Conservation (phyloP, 2,797 vertebrate genomes). For the Masticophis lateralis region DNA sequence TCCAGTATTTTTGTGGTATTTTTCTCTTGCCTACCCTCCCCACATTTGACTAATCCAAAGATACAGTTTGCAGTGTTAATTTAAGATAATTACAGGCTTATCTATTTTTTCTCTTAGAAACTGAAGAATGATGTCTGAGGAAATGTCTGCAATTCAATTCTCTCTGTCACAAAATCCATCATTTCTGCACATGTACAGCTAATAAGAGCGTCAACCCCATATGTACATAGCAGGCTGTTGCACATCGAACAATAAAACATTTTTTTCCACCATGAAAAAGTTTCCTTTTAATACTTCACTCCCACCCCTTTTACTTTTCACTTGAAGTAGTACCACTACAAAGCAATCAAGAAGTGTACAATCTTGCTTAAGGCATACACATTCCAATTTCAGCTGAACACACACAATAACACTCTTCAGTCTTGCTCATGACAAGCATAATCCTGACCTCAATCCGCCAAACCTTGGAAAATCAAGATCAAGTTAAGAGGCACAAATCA, state of each 20-base stretch:
- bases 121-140: conserved; percentile 5
- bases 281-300: neutral
- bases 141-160: neutral
- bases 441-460: conserved; percentile 26
- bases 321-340: conserved; percentile 22
- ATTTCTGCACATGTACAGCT: conserved; percentile 12
- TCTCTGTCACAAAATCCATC: neutral
- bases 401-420: conserved; percentile 33
- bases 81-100: neutral
- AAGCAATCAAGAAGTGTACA: conserved; percentile 31
- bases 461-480: conserved; percentile 30
- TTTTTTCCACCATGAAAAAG: neutral
- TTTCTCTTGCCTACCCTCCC: neutral
- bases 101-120: neutral
- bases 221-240: neutral
- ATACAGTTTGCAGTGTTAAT: conserved; percentile 2
- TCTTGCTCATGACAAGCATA: conserved; percentile 39
- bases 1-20: neutral
- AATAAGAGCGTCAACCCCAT: conserved; percentile 1
- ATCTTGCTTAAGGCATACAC: conserved; percentile 17
- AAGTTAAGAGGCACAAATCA: conserved; percentile 34
- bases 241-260: conserved; percentile 7
- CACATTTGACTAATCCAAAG: conserved; percentile 3
- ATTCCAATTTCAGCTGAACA: conserved; percentile 41
- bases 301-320: neutral